Evolutionary conservation across 2,113 vertebrate genomes (phyloP), one percentile per base, ranked within the genome.

Genomic region (Mastomys natalensis): DNA sequence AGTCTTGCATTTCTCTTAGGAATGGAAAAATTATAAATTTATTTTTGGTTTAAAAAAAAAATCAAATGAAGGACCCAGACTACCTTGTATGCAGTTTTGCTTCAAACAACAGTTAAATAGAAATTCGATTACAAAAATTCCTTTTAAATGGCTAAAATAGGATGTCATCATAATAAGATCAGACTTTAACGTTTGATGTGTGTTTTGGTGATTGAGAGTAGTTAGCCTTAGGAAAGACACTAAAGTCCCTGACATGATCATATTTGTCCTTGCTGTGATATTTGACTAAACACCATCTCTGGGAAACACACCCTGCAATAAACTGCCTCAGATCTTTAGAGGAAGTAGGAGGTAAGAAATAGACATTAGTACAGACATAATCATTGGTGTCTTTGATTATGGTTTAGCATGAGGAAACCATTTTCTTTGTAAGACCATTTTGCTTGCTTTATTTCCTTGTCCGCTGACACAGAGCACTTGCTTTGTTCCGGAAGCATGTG

Each of bases 81-180:
- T 93, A 80, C 60, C 78, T 76, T 88, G 66, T 93, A 68, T 26
- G 45, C 72, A 53, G 26, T 45, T 88, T 62, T 78, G 51, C 87
- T 96, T 74, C 73, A n/a, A 68, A 64, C 89, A 93, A 96, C 88
- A 91, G 90, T 48, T 88, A 86, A 95, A 62, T 48, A 86, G 51
- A 94, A 89, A 98, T 78, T 82, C 10, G 43, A 53, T 72, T 89
- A 60, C 13, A 92, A 95, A 80, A 43, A 26, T 76, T 48, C 8
- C 8, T 31, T 88, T 92, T 82, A 95, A 70, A 78, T 90, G 48
- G 6, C n/a, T 93, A 72, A 89, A 94, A 89, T 89, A n/a, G 66
- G 58, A 93, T 68, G 11, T 22, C 29, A 31, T 87, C 43, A 55
- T 3, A 72, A 66, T 15, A 60, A 21, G 6, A 76, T 80, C 34